A percentile compares a stretch with the other conserved stretches of the same genome.
These are phyloP conservation scores for Lasioglossum lativentre DNA, from an alignment of 2,888 invertebrate species.

Conservation along the genomic window DNA sequence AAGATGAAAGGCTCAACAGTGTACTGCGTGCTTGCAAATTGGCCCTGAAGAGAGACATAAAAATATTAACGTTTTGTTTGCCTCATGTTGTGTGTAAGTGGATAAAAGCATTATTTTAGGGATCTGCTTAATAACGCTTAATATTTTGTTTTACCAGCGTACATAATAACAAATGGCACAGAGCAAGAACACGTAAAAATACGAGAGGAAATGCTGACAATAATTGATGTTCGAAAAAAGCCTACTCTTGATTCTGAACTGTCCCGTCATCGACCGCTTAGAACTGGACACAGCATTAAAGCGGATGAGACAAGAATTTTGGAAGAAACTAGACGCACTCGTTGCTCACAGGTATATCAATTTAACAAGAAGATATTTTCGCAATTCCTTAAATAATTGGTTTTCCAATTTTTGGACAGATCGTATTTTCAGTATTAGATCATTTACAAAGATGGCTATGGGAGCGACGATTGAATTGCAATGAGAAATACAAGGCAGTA, in stretches of 20 bases:
- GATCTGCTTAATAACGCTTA: background rate
- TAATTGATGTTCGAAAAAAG: conserved; percentile 83
- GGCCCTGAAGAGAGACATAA: conserved; percentile 90
- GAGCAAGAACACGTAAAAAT: conserved; percentile 84
- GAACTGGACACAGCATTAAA: conserved; percentile 68
- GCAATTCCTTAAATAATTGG: conserved; percentile 24
- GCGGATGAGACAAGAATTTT: conserved; percentile 76
- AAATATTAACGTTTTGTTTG: conserved; percentile 90
- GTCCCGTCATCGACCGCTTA: conserved; percentile 76
- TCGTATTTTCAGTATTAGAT: conserved; percentile 90
- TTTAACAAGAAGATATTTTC: background rate
- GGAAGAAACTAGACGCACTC: conserved; percentile 81
- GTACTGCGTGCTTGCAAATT: conserved; percentile 90
- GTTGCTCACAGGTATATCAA: conserved; percentile 79
- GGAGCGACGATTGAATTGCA: conserved; percentile 75
- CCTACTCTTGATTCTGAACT: conserved; percentile 77
- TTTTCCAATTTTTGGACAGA: conserved; percentile 63
- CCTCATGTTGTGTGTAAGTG: conserved; percentile 88
- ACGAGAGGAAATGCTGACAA: conserved; percentile 86
- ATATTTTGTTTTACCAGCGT: conserved; percentile 75
- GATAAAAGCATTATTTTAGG: background rate
- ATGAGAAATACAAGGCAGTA: conserved; percentile 73
- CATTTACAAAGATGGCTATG: conserved; percentile 91
- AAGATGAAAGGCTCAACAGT: conserved; percentile 87
- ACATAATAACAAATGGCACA: conserved; percentile 84